phyloP scores from a whole-genome alignment of 2,888 invertebrate genomes.

The Gibbula magus region DNA sequence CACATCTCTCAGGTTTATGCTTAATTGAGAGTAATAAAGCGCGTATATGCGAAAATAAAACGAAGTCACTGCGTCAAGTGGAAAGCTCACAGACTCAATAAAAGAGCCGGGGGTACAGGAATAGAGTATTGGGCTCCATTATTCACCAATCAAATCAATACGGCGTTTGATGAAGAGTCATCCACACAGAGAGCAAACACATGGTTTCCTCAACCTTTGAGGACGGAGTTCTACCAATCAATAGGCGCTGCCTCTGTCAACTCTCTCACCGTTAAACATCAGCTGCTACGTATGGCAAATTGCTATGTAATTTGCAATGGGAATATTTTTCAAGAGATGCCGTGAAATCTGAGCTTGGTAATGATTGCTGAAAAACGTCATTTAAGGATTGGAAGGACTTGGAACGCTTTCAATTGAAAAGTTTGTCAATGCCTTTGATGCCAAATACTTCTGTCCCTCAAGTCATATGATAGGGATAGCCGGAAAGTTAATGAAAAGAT shows the following conservation, averaged over 20 bases:
- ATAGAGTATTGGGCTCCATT: slow-evolving; percentile 2
- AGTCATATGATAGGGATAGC: background rate
- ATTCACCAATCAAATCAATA: slow-evolving; percentile 17
- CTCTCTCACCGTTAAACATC: background rate
- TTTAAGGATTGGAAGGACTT: background rate
- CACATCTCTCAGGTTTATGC: slow-evolving; percentile 8
- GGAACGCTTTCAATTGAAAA: slow-evolving; percentile 1
- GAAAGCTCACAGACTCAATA: slow-evolving; percentile 5
- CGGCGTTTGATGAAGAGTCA: slow-evolving; percentile 1
- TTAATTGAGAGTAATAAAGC: slow-evolving; percentile 22
- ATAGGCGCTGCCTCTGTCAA: background rate
- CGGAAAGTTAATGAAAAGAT: background rate
- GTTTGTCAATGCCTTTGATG: background rate
- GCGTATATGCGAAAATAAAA: slow-evolving; percentile 23
- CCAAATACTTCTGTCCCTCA: background rate
- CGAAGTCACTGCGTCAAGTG: slow-evolving; percentile 18
- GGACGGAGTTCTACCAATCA: background rate
- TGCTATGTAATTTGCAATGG: slow-evolving; percentile 1
- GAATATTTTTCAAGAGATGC: background rate
- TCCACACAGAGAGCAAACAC: slow-evolving; percentile 1
- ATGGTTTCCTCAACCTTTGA: background rate
- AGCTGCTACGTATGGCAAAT: background rate
- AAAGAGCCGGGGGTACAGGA: background rate
- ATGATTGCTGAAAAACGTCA: slow-evolving; percentile 1
- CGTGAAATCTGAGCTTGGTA: background rate